Evolutionary conservation across 35 echinoderm and acorn worm species (phyloP), one percentile per base, ranked within the genome.

Genomic region (Holothuria glaberrima): DNA sequence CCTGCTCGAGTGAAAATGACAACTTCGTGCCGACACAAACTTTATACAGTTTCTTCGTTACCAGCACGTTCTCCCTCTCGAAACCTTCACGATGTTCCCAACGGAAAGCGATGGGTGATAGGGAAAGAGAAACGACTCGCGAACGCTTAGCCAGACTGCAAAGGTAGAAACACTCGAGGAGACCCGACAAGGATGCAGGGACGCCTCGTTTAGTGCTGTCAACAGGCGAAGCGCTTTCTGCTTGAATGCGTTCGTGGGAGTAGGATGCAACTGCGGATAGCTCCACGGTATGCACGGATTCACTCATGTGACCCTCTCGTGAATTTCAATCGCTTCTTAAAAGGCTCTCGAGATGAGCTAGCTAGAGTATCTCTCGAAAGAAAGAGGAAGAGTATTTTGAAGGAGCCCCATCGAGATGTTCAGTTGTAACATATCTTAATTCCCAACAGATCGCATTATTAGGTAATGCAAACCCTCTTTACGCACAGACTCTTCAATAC

Each of bases 131-230:
- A 83, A 30, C 46, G 25, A 83, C 80, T 83, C 6, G 45, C 32
- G 38, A 48, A 46, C 32, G 74, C 28, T 59, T 48, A 59, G 26
- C 25, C 52, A 84, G 25, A 34, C 31, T 14, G 62, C 29, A 58
- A 26, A 27, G 20, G 65, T 20, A 87, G 34, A 48, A 21, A 31
- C 65, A 52, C 58, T 41, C 21, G 26, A 59, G 24, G 19, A 21
- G 21, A n/a, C 80, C 76, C 76, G 44, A 80, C 80, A 62, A 87
- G 60, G 30, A 46, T 71, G 41, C n/a, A 87, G 36, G 61, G 85
- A 87, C 85, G 85, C 85, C 65, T 87, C 85, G 85, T 87, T 87
- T 87, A 71, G 85, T 87, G 85, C 65, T 71, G 85, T 87, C 85
- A 87, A 87, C 31, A 68, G 50, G 38, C 65, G n/a, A 48, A 34